These are phyloP conservation scores for Solenodon paradoxus DNA, from an alignment of 2,113 vertebrate species.

Conservation along the genomic window DNA sequence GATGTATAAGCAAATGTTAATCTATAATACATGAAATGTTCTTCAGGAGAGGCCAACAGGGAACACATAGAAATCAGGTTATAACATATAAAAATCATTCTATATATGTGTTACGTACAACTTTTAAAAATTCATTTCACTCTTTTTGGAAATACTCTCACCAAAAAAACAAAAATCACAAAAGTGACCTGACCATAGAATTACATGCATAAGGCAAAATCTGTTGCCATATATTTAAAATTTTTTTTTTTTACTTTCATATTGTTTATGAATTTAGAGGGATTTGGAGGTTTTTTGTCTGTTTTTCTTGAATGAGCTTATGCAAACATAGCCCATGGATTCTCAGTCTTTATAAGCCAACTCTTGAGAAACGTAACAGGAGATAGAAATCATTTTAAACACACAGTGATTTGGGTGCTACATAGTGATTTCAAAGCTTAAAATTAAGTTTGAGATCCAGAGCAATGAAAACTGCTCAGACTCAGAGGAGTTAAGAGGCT, in stretches of 20 bases:
- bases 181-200: background rate
- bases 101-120: background rate
- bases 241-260: background rate
- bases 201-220: background rate
- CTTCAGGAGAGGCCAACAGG: background rate
- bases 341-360: background rate
- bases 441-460: background rate
- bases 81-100: background rate
- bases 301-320: background rate
- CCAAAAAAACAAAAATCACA: background rate
- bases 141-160: background rate
- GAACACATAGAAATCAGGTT: background rate
- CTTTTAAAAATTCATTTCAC: background rate
- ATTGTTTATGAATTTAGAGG: background rate
- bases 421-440: background rate
- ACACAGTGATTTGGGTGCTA: background rate
- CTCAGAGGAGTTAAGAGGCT: background rate
- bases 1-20: background rate
- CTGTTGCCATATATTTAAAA: background rate
- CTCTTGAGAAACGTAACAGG: background rate
- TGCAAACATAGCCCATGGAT: no score
- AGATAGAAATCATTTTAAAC: background rate
- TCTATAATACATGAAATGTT: background rate
- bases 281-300: background rate
- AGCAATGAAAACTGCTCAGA: background rate